Conservation (phyloP, 2,797 vertebrate species). For the Ctenopoma multispine region DNA sequence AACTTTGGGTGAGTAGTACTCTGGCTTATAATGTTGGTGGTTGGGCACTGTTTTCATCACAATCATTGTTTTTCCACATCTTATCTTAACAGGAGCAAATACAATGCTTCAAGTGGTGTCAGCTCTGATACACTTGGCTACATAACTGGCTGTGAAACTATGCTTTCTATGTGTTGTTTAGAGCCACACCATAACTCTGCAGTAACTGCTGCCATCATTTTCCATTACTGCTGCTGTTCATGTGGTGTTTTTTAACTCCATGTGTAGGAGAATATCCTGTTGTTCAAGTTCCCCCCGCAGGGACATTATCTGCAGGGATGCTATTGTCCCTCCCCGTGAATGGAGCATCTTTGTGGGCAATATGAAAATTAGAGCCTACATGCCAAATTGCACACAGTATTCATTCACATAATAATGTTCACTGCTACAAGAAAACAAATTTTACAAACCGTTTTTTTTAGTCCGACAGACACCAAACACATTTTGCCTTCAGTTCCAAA, state of each 20-base stretch:
- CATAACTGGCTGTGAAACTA: not conserved
- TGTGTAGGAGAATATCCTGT: not conserved
- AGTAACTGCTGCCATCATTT: constrained; percentile 16
- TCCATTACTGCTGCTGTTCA: not conserved
- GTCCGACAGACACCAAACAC: not conserved
- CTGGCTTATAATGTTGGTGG: not conserved
- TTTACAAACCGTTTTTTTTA: not conserved
- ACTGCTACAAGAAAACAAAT: not conserved
- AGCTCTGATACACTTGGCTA: not conserved
- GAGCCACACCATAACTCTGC: not conserved
- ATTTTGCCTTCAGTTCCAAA: not conserved
- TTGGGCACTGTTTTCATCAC: constrained; percentile 6
- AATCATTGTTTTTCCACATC: not conserved
- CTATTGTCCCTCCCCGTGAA: not conserved
- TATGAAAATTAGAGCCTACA: not conserved
- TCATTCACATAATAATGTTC: not conserved
- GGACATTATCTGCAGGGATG: not conserved
- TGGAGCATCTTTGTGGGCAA: constrained; percentile 3
- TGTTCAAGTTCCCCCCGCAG: not conserved
- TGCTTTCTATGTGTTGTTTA: not conserved
- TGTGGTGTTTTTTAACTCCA: constrained; percentile 9
- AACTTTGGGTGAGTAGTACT: not conserved
- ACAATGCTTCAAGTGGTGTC: constrained; percentile 1
- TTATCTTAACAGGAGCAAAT: not conserved
- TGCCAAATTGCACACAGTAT: not conserved